A percentile compares a stretch with the other conserved stretches of the same genome.
Evolutionary conservation across 1,140 invertebrate genomes (phyloP).

Genomic region (Zophobas morio): DNA sequence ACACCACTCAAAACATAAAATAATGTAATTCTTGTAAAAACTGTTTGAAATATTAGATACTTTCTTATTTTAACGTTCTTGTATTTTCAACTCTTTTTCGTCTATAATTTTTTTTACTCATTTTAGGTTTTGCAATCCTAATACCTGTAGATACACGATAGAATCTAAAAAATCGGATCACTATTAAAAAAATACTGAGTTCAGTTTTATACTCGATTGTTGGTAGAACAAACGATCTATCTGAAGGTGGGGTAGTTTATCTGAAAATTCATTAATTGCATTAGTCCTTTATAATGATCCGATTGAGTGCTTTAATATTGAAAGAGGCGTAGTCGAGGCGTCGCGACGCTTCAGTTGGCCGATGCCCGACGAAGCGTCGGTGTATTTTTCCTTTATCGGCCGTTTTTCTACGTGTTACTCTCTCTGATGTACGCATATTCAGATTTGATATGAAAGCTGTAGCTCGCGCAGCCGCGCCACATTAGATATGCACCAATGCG

Average conservation of each 20-base stretch:
- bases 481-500: conserved; percentile 64
- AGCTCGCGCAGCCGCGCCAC: conserved; percentile 58
- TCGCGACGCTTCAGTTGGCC: conserved; percentile 22
- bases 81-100: too few species aligned
- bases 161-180: too few species aligned
- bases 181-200: too few species aligned
- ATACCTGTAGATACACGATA: too few species aligned
- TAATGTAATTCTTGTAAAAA: too few species aligned
- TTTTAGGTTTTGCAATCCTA: too few species aligned
- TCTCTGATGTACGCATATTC: conserved; percentile 59
- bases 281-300: conserved; percentile 29
- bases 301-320: conserved; percentile 23
- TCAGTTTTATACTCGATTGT: background rate
- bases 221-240: conserved; percentile 24
- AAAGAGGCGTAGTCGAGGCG: conserved; percentile 34
- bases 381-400: conserved; percentile 18
- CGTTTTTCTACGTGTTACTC: conserved; percentile 27
- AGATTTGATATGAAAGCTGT: conserved; percentile 59
- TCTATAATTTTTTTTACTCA: too few species aligned
- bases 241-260: conserved; percentile 15
- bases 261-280: conserved; percentile 35
- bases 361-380: conserved; percentile 8
- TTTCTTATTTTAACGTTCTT: too few species aligned
- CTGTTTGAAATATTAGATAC: too few species aligned
- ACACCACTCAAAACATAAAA: too few species aligned